A percentile compares a stretch with the other conserved stretches of the same genome.
Conservation (phyloP, 2,113 vertebrate species). For the Gnathonemus echidnorhynchus region DNA sequence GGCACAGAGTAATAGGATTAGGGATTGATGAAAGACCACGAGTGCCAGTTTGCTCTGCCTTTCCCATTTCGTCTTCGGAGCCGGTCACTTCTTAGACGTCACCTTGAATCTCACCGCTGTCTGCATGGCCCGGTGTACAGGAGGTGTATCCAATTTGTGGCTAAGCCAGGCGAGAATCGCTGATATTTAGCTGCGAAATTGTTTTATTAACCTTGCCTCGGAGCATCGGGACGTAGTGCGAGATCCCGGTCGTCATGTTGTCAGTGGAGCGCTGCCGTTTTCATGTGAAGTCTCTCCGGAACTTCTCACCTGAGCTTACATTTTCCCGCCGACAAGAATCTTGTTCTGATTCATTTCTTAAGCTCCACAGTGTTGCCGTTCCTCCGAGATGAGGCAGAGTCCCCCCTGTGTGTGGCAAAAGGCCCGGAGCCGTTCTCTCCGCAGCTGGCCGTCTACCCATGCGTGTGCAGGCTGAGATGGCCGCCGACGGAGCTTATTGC, state of each 20-base stretch:
- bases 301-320: background rate
- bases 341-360: background rate
- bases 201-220: background rate
- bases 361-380: background rate
- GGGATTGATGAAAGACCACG: background rate
- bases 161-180: background rate
- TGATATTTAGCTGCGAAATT: background rate
- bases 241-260: background rate
- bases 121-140: background rate
- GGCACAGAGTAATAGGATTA: background rate
- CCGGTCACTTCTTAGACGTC: background rate
- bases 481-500: constrained; percentile 27
- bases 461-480: background rate
- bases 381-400: background rate
- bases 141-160: background rate
- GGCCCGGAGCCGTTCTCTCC: background rate
- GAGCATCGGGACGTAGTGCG: background rate
- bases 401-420: background rate
- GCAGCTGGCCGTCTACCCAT: background rate
- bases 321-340: background rate
- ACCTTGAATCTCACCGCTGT: background rate
- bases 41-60: background rate
- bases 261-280: background rate
- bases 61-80: background rate
- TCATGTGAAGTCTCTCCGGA: background rate